Evolutionary conservation across 2,113 vertebrate species (phyloP).

Genomic region (Rhea pennata): DNA sequence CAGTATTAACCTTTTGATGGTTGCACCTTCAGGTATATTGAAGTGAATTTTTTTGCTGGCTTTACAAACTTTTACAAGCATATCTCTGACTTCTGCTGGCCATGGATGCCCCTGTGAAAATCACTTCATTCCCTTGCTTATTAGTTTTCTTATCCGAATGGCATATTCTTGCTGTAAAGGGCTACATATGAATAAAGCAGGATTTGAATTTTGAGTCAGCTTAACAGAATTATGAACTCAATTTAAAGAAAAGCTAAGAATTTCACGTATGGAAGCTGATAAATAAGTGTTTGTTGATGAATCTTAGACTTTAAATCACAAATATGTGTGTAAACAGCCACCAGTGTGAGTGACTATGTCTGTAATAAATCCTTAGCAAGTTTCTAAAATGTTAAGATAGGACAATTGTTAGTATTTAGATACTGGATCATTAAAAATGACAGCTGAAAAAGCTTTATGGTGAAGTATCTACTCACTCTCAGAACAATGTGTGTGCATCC

Average conservation of each 20-base stretch:
- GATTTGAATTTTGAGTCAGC: not conserved
- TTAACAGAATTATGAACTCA: not conserved
- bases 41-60: not conserved
- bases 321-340: not conserved
- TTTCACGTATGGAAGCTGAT: not conserved
- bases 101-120: not conserved
- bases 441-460: not conserved
- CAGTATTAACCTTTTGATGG: constrained; percentile 9
- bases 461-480: not conserved
- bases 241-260: not conserved
- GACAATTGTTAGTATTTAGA: not conserved
- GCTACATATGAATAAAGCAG: not conserved
- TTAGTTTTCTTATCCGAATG: not conserved
- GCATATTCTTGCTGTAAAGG: not conserved
- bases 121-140: not conserved
- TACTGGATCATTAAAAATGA: not conserved
- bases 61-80: not conserved
- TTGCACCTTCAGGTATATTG: not conserved
- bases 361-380: not conserved
- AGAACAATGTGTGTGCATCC: not conserved
- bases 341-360: not conserved
- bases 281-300: not conserved
- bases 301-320: not conserved
- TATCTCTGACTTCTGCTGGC: not conserved
- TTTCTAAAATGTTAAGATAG: not conserved